Conservation (phyloP, 2,113 vertebrate genomes). For the Pungitius pungitius region DNA sequence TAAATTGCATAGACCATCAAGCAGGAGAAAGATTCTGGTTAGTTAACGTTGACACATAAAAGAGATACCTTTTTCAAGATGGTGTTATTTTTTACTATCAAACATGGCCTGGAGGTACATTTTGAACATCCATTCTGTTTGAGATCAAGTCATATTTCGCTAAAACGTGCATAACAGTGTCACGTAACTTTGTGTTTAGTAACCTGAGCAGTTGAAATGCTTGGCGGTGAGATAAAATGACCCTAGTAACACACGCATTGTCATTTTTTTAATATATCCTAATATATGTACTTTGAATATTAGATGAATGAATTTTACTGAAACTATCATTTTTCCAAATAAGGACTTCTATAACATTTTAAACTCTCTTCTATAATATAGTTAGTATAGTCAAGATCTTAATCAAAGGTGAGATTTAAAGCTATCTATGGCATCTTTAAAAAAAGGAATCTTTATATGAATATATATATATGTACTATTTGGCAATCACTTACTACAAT, state of each 20-base stretch:
- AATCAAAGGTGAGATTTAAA: background rate
- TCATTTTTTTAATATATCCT: slow-evolving; percentile 3
- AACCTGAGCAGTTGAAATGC: background rate
- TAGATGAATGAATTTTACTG: background rate
- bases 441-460: slow-evolving; percentile 9
- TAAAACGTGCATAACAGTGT: background rate
- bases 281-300: background rate
- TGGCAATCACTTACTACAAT: slow-evolving; percentile 34
- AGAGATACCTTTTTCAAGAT: background rate
- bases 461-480: slow-evolving; percentile 40
- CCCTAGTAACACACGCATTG: background rate
- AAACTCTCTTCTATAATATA: slow-evolving; percentile 1
- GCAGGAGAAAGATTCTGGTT: slow-evolving; percentile 13
- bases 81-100: slow-evolving; percentile 8
- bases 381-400: slow-evolving; percentile 1
- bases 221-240: background rate
- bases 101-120: background rate
- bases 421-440: background rate
- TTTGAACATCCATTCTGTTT: background rate
- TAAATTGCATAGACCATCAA: slow-evolving; percentile 59
- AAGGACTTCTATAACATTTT: background rate
- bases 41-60: background rate
- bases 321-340: slow-evolving; percentile 3
- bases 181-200: background rate
- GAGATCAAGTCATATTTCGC: background rate